Conservation (phyloP, 1,140 invertebrate genomes). For the Conus betulinus region DNA sequence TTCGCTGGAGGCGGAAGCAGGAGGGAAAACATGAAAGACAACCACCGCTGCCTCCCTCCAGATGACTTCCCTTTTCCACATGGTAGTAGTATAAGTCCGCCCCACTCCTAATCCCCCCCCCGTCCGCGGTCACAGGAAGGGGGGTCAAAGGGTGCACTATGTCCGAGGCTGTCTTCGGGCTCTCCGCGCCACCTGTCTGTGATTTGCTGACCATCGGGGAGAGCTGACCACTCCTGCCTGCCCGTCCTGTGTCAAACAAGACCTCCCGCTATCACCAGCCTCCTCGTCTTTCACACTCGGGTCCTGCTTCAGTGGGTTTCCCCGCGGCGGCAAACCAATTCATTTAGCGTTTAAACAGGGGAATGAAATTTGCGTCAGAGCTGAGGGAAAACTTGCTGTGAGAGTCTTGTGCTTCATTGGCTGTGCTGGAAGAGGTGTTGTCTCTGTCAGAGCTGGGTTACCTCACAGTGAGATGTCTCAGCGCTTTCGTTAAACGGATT, state of each 20-base stretch:
- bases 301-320: not conserved
- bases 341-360: not conserved
- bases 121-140: no score
- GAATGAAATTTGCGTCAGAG: not conserved
- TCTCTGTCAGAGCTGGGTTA: not conserved
- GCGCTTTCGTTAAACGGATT: not conserved
- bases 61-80: no score
- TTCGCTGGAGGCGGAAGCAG: no score
- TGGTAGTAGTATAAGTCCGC: no score
- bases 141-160: not conserved
- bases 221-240: not conserved
- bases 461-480: not conserved
- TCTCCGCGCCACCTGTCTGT: not conserved
- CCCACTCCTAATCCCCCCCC: no score
- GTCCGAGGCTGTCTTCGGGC: not conserved
- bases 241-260: not conserved
- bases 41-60: no score
- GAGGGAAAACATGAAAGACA: no score
- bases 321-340: not conserved
- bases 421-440: not conserved
- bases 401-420: not conserved
- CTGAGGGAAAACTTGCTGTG: not conserved
- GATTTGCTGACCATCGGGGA: not conserved
- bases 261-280: not conserved
- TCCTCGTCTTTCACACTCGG: not conserved